Base-by-base conservation (phyloP, 64 coral and sea anemone species). In the Catalaphyllia jardinei region DNA sequence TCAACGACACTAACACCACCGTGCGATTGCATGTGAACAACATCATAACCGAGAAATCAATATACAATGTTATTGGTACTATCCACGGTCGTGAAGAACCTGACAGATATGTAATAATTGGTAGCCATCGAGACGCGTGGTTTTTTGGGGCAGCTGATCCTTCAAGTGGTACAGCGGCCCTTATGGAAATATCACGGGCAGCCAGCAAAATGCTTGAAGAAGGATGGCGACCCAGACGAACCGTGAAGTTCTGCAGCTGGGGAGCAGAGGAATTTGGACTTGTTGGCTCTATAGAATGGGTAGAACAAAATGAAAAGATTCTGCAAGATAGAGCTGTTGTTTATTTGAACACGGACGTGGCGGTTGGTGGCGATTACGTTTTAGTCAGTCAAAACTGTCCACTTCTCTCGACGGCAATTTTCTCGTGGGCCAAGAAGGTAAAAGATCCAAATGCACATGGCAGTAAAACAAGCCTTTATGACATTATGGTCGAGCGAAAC, bases 51-150 rank as follows among this genome's bases (percentile, higher is more conserved):
- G 24, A 76, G 13, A 90, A 90, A 79, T 87, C 74, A 10, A 87
- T 96, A 29, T 87, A 89, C 33, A 96, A 96, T 52, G 94, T 93
- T 4, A 96, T 96, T 59, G 94, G 94, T 16, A 96, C 94, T 7
- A 87, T 96, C 18, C 65, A 86, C 39, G 94, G 94, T 30, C 74
- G 71, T 10, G 38, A 63, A 39, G 94, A 96, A 46, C 94, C 94
- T 20, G 94, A 96, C 75, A 81, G 94, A 10, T 75, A 91, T 55
- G 87, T 96, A 27, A 52, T 96, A n/a, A 74, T 96, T 10, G 94
- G 94, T n/a, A 90, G 75, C 25, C 94, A 96, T 82, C 76, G 94
- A 42, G 94, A 96, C 50, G 82, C 94, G 0, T 90, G 87, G 88
- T 18, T 90, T 15, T 87, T 93, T 52, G 94, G 94, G 15, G 94